Evolutionary conservation across 2,797 vertebrate genomes (phyloP).

Genomic region (Bufotes viridis): DNA sequence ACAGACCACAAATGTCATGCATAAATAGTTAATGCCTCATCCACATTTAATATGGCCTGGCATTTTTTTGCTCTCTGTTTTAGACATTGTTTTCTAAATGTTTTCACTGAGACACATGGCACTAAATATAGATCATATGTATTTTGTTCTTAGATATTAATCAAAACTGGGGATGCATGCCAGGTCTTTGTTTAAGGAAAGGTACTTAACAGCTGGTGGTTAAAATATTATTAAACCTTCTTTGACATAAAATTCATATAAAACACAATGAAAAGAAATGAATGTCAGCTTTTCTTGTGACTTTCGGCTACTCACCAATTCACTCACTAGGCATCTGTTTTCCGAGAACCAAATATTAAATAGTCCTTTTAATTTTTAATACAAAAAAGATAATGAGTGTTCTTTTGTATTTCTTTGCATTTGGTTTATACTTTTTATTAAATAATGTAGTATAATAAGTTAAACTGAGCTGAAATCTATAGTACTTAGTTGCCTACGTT

Average conservation of each 20-base stretch:
- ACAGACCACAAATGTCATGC: slow-evolving; percentile 60
- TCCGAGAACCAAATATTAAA: slow-evolving; percentile 33
- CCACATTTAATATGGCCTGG: slow-evolving; percentile 62
- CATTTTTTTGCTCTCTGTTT: slow-evolving; percentile 58
- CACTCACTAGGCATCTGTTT: slow-evolving; percentile 12
- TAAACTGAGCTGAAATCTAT: not conserved
- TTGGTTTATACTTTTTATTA: not conserved
- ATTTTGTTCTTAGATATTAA: slow-evolving; percentile 62
- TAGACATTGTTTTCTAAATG: slow-evolving; percentile 58
- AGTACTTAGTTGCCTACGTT: not conserved
- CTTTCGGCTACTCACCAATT: slow-evolving; percentile 20
- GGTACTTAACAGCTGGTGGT: slow-evolving; percentile 51
- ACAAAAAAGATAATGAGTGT: slow-evolving; percentile 17
- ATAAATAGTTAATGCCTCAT: slow-evolving; percentile 62
- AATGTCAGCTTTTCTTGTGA: slow-evolving; percentile 43
- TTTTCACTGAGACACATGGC: slow-evolving; percentile 50
- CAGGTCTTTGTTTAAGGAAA: slow-evolving; percentile 57
- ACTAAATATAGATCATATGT: slow-evolving; percentile 56
- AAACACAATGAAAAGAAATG: slow-evolving; percentile 33
- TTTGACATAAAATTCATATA: slow-evolving; percentile 18
- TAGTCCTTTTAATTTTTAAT: slow-evolving; percentile 3
- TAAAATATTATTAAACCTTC: slow-evolving; percentile 41
- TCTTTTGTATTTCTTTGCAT: slow-evolving; percentile 15
- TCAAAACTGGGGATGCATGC: slow-evolving; percentile 52
- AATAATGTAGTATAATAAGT: not conserved